Conservation (phyloP, 2,888 invertebrate species). For the Scelioninae gen. 1 region DNA sequence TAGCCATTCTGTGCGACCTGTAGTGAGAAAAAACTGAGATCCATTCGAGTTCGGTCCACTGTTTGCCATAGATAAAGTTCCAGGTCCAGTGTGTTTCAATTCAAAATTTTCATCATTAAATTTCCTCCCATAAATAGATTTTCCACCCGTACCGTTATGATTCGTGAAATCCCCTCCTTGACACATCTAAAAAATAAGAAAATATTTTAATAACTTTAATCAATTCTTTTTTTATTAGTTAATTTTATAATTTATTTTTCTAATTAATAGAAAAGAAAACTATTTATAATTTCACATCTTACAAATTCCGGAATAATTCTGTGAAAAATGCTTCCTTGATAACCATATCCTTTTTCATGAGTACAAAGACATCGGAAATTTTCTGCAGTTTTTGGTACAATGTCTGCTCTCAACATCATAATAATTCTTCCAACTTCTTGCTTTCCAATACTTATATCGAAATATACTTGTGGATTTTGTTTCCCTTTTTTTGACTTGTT, state of each 20-base stretch:
- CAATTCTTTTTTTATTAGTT: background rate
- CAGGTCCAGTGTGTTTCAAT: conserved; percentile 96
- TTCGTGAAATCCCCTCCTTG: conserved; percentile 98
- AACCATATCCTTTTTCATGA: conserved; percentile 98
- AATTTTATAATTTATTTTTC: too few species aligned
- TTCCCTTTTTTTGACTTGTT: conserved; percentile 85
- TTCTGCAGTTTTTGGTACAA: conserved; percentile 97
- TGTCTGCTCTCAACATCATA: conserved; percentile 95
- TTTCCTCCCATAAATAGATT: conserved; percentile 98
- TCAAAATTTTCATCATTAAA: conserved; percentile 98
- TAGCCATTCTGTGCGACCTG: conserved; percentile 96
- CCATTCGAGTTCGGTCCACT: conserved; percentile 98
- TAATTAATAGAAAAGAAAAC: background rate
- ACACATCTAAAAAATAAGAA: conserved; percentile 88
- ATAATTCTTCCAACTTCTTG: conserved; percentile 94
- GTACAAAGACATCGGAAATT: conserved; percentile 97
- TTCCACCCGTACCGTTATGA: conserved; percentile 95
- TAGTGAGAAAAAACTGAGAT: conserved; percentile 98
- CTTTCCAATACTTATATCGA: conserved; percentile 96
- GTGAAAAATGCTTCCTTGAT: conserved; percentile 96
- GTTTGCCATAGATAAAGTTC: conserved; percentile 98
- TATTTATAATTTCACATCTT: conserved; percentile 83
- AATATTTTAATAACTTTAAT: conserved; percentile 4
- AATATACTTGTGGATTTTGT: conserved; percentile 95
- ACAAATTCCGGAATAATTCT: conserved; percentile 97